A percentile compares a stretch with the other conserved stretches of the same genome.
Conservation (phyloP, 2,888 invertebrate species). For the Pasiphila rectangulata region DNA sequence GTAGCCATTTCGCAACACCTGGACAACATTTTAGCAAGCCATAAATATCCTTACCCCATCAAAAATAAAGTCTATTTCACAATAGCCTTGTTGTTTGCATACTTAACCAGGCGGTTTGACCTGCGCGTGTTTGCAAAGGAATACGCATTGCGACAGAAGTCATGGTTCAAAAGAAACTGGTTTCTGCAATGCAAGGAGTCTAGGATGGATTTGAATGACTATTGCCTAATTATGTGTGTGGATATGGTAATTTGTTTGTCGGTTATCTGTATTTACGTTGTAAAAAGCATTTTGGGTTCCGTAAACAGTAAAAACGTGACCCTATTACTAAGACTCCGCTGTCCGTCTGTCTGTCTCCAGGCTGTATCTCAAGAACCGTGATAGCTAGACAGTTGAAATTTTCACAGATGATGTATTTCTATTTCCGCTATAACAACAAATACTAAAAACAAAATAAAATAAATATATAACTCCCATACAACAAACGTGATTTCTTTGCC, state of each 20-base stretch:
- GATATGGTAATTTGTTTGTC: not conserved
- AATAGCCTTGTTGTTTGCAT: constrained; percentile 33
- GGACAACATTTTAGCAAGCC: constrained; percentile 36
- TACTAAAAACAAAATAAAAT: too few species aligned
- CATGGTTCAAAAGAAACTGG: constrained; percentile 39
- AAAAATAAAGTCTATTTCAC: constrained; percentile 30
- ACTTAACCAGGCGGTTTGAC: constrained; percentile 35
- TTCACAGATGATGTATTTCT: too few species aligned
- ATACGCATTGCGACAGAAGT: constrained; percentile 23
- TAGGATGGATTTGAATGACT: constrained; percentile 49
- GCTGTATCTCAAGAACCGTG: too few species aligned
- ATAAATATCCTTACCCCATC: constrained; percentile 41
- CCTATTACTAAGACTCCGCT: too few species aligned
- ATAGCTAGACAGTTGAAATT: too few species aligned
- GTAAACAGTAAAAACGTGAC: too few species aligned
- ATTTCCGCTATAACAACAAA: too few species aligned
- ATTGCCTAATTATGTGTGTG: constrained; percentile 28
- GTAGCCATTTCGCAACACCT: constrained; percentile 50
- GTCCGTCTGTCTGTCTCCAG: too few species aligned
- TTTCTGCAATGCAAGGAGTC: constrained; percentile 35
- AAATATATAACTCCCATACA: too few species aligned
- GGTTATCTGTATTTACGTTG: too few species aligned
- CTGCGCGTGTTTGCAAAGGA: constrained; percentile 32
- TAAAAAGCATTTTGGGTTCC: too few species aligned
- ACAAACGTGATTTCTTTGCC: too few species aligned